Percentiles rank a stretch among this genome's conserved stretches.
Conservation (phyloP, 2,113 vertebrate genomes). For the Rhagologus leucostigma region DNA sequence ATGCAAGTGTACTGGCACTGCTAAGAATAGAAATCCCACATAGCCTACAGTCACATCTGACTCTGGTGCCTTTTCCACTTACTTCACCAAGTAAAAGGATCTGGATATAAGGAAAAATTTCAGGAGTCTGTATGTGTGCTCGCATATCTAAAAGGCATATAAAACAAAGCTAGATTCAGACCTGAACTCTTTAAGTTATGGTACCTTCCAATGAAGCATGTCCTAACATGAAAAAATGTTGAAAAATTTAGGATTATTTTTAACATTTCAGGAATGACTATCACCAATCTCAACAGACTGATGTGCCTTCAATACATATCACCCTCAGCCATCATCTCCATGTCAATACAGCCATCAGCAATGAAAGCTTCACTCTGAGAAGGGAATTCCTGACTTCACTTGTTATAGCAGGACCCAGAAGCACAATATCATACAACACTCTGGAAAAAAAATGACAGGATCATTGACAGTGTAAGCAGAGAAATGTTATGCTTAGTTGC, state of each 20-base stretch:
- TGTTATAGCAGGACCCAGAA: slow-evolving; percentile 47
- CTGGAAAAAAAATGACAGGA: slow-evolving; percentile 49
- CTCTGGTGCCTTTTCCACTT: not conserved
- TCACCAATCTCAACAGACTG: slow-evolving; percentile 61
- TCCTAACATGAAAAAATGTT: not conserved
- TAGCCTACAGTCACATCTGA: not conserved
- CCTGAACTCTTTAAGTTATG: slow-evolving; percentile 35
- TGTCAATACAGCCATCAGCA: slow-evolving; percentile 73
- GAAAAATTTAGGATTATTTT: slow-evolving; percentile 35
- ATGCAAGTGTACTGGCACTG: not conserved
- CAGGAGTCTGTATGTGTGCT: not conserved
- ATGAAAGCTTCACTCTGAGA: slow-evolving; percentile 54
- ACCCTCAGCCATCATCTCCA: slow-evolving; percentile 69
- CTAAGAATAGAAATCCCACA: not conserved
- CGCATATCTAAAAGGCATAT: not conserved
- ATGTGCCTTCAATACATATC: slow-evolving; percentile 61
- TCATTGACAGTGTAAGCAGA: slow-evolving; percentile 48
- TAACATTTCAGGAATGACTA: slow-evolving; percentile 61
- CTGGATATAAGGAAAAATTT: not conserved
- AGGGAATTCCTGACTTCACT: slow-evolving; percentile 71
- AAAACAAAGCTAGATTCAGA: not conserved
- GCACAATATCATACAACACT: slow-evolving; percentile 47
- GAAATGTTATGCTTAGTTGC: slow-evolving; percentile 37
- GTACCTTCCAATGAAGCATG: slow-evolving; percentile 11
- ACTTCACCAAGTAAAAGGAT: not conserved